Base-by-base conservation (phyloP, 2,888 invertebrate genomes). In the Dorcus hopei region DNA sequence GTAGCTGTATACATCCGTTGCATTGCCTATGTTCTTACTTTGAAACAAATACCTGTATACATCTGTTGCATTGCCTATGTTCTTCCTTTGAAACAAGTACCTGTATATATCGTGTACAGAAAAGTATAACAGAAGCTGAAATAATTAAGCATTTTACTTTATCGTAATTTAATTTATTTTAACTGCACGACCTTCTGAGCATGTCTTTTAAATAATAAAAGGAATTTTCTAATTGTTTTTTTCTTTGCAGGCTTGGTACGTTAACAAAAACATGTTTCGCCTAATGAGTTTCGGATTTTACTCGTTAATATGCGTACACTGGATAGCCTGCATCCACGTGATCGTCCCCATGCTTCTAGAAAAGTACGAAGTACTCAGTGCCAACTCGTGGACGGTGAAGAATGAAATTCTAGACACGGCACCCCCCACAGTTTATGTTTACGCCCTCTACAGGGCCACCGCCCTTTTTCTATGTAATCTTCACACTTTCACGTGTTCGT, bases 291-390 rank as follows among this genome's bases (percentile, higher is more conserved):
- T 53, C 9, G 48, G 40, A 14, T 38, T 53, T 41, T 40, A 53
- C 14, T 41, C 43, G 0, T 49, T 58, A 19, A 26, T 58, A 38
- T 19, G 43, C 14, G 33, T 58, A 8, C 58, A 58, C 23, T 58
- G 58, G 58, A 47, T 45, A 23, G 58, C 52, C 9, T 58, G 58
- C 49, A 5, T 58, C 3, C 47, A 58, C 9, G 41, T 47, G 9
- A 53, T 58, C 19, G 33, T 58, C 3, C 58, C 58, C 3, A 16
- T 38, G 11, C 49, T 53, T 14, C 49, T 47, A 38, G 41, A 53
- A 39, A 40, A 39, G 9, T n/a, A 26, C 4, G 3, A 33, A 14
- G 40, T 19, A 14, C 14, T 52, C 26, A 41, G 48, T 4, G 51
- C 49, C 9, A 47, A 16, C 4, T 57, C 50, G 19, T 60, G 54